These are phyloP conservation scores for Itoplectis maculator DNA, from an alignment of 2,888 invertebrate species.

Conservation along the genomic window DNA sequence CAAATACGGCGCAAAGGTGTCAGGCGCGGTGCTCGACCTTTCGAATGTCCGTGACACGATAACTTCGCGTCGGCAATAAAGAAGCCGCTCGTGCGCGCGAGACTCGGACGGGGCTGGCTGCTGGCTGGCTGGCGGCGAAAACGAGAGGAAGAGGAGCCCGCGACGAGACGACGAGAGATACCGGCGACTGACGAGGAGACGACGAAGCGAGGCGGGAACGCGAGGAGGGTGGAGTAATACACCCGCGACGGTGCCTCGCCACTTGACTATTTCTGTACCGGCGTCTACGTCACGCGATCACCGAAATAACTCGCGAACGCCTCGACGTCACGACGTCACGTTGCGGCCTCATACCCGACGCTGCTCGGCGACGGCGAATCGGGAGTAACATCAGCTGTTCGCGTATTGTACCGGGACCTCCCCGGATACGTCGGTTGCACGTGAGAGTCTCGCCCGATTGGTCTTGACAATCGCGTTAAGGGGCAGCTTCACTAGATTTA, in stretches of 20 bases:
- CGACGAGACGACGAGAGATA: slow-evolving; percentile 33
- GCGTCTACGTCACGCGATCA: slow-evolving; percentile 66
- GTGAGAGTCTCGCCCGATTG: not conserved
- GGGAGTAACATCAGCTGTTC: slow-evolving; percentile 68
- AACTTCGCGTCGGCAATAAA: slow-evolving; percentile 43
- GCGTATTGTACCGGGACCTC: slow-evolving; percentile 37
- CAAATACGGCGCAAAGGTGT: slow-evolving; percentile 39
- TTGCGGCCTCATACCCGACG: slow-evolving; percentile 32
- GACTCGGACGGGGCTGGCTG: slow-evolving; percentile 51
- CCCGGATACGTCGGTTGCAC: slow-evolving; percentile 37
- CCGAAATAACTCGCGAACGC: slow-evolving; percentile 65
- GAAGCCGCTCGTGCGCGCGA: slow-evolving; percentile 23
- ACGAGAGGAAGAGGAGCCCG: slow-evolving; percentile 40
- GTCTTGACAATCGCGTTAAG: not conserved
- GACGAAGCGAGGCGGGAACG: slow-evolving; percentile 9
- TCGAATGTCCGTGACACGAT: slow-evolving; percentile 63
- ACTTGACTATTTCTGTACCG: slow-evolving; percentile 64
- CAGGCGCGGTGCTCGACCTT: slow-evolving; percentile 45
- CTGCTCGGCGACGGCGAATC: slow-evolving; percentile 29
- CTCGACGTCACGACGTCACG: slow-evolving; percentile 65
- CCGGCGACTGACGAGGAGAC: slow-evolving; percentile 22
- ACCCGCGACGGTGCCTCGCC: slow-evolving; percentile 45
- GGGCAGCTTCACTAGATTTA: too few relatives aligned
- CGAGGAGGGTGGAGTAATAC: slow-evolving; percentile 22
- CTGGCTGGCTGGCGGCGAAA: slow-evolving; percentile 23